Evolutionary conservation across 2,113 vertebrate genomes (phyloP).

Genomic region (Chionodraco myersi): DNA sequence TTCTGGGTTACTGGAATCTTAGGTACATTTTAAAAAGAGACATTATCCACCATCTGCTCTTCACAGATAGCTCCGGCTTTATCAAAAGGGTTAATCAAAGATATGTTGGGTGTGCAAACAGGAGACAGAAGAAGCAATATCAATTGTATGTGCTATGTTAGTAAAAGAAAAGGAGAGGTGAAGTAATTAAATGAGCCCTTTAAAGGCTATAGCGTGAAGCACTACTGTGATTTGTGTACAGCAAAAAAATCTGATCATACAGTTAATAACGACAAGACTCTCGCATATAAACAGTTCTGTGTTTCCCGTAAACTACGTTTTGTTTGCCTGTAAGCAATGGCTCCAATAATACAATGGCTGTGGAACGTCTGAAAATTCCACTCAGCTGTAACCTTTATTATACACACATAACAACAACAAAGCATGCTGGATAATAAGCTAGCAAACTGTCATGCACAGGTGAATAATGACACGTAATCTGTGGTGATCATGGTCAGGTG

Average conservation of each 20-base stretch:
- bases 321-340: slow-evolving; percentile 45
- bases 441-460: neutral
- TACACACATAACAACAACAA: neutral
- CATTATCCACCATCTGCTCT: too few relatives aligned
- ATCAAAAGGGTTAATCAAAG: neutral
- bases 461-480: neutral
- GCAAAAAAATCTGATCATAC: neutral
- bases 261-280: neutral
- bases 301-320: slow-evolving; percentile 48
- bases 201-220: too few relatives aligned
- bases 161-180: neutral
- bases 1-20: neutral
- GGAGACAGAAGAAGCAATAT: neutral
- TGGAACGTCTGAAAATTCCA: slow-evolving; percentile 68
- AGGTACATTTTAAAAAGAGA: neutral
- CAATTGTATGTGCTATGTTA: neutral
- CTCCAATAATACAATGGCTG: slow-evolving; percentile 18
- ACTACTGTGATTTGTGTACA: neutral
- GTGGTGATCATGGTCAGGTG: neutral
- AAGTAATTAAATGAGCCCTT: neutral
- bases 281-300: slow-evolving; percentile 15
- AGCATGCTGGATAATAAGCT: slow-evolving; percentile 14
- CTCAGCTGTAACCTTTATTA: slow-evolving; percentile 3
- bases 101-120: neutral
- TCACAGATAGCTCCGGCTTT: too few relatives aligned